These are phyloP conservation scores for Agonopterix alstromeriana DNA, from an alignment of 2,888 invertebrate species.

Conservation along the genomic window DNA sequence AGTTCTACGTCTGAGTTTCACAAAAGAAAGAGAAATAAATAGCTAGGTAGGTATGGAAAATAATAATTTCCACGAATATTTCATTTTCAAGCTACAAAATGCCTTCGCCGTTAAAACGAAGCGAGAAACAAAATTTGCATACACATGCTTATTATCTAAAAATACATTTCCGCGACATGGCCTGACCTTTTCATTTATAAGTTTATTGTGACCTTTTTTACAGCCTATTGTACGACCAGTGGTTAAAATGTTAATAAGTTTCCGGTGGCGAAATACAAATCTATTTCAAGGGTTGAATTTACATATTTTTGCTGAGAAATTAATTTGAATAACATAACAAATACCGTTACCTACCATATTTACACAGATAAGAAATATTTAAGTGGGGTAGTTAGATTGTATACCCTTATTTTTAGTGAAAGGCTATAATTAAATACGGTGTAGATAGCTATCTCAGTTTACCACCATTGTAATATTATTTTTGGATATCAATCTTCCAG, in stretches of 20 bases:
- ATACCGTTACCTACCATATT: not conserved
- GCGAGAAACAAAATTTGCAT: too few relatives aligned
- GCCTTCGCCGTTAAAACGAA: too few relatives aligned
- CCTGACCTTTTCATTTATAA: conserved; percentile 2
- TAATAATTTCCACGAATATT: not conserved
- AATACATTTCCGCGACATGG: not conserved
- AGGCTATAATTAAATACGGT: not conserved
- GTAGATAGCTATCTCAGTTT: not conserved
- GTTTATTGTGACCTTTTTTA: not conserved
- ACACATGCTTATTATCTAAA: not conserved
- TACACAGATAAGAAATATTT: too few relatives aligned
- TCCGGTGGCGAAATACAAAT: conserved; percentile 22
- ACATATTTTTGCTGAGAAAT: conserved; percentile 17
- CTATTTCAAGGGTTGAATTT: conserved; percentile 23
- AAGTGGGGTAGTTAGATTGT: not conserved
- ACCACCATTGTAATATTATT: not conserved
- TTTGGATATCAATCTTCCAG: conserved; percentile 84
- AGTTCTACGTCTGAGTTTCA: too few relatives aligned
- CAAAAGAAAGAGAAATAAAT: too few relatives aligned
- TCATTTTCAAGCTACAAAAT: not conserved
- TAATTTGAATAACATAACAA: not conserved
- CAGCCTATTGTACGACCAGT: not conserved
- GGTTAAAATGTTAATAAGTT: conserved; percentile 25
- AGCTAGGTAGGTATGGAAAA: too few relatives aligned
- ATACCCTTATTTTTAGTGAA: not conserved